Base-by-base conservation (phyloP, 1,140 invertebrate species). In the Drosophila gunungcola region DNA sequence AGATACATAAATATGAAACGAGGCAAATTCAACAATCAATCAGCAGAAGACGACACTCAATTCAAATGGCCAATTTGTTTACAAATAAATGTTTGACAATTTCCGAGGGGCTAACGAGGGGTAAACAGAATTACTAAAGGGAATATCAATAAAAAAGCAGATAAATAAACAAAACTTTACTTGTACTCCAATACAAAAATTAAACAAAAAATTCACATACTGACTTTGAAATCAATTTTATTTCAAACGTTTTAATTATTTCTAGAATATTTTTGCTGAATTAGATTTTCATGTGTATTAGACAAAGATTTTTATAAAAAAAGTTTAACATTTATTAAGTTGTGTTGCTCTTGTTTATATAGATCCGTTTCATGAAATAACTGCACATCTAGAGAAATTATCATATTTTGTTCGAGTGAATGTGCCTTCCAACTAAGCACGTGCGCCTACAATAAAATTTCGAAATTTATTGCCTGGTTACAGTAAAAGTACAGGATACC, bases 391-490 rank as follows among this genome's bases (percentile, higher is more conserved):
- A 32, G 0, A 10, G 16, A 25, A 4, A 3, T 5, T 6, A 10
- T 4, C 7, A 7, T 3, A 32, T 29, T 70, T 48, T 29, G 4
- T 41, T 41, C 10, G 36, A 42, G 68, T 56, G 42, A 42, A 42
- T 36, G 4, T 39, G 16, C 36, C 21, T 36, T 32, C 38, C 46
- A 36, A 13, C 38, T 67, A 56, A 76, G 75, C 67, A 81, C 78
- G 62, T 77, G 81, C 81, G 81, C 58, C 57, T 80, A 72, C 55
- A 75, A 84, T 84, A 80, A 82, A 86, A 80, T 84, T 61, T 61
- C 10, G 32, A 48, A 85, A 85, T 85, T 85, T 84, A 85, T 84
- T 41, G 57, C 60, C 48, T 39, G 42, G 49, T 46, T 63, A 61
- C 68, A 36, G 13, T 52, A 56, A 56, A 39, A 34, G 39, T 34